phyloP scores from a whole-genome alignment of 2,888 invertebrate species.

The Sisyra nigra region DNA sequence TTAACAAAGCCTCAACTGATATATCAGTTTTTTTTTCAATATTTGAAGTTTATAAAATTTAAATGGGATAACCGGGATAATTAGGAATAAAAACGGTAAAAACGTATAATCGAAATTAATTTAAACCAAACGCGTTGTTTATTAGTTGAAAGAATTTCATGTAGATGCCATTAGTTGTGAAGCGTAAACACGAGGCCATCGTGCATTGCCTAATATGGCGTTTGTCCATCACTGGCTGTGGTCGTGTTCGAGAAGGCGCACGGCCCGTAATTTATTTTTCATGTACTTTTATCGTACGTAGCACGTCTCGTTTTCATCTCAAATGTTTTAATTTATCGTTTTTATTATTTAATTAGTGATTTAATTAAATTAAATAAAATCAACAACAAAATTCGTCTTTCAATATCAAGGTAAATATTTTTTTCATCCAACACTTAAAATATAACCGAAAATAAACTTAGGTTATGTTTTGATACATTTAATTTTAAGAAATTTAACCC shows the following conservation, averaged over 20 bases:
- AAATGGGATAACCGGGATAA: too few relatives aligned
- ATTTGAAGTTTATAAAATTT: too few relatives aligned
- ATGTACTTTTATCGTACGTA: slow-evolving; percentile 2
- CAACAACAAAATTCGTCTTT: too few relatives aligned
- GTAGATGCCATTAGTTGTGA: not conserved
- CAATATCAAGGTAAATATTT: too few relatives aligned
- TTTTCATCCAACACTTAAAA: too few relatives aligned
- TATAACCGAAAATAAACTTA: not conserved
- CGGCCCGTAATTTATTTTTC: slow-evolving; percentile 1
- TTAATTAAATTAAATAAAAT: too few relatives aligned
- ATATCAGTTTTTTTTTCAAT: too few relatives aligned
- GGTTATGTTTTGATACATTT: slow-evolving; percentile 1
- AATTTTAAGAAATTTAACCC: not conserved
- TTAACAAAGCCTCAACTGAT: too few relatives aligned
- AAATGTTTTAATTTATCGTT: slow-evolving; percentile 8
- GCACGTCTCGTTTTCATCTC: slow-evolving; percentile 2
- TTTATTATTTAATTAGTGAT: not conserved
- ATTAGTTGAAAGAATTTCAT: too few relatives aligned
- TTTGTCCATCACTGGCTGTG: slow-evolving; percentile 38
- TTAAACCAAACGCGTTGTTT: too few relatives aligned
- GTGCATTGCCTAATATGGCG: slow-evolving; percentile 55
- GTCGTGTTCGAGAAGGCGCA: slow-evolving; percentile 34
- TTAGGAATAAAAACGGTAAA: too few relatives aligned
- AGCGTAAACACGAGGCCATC: slow-evolving; percentile 13
- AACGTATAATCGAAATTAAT: too few relatives aligned